Evolutionary conservation across 92 coral and sea anemone genomes (phyloP), one percentile per base, ranked within the genome.

Genomic region (Galaxea fascicularis): DNA sequence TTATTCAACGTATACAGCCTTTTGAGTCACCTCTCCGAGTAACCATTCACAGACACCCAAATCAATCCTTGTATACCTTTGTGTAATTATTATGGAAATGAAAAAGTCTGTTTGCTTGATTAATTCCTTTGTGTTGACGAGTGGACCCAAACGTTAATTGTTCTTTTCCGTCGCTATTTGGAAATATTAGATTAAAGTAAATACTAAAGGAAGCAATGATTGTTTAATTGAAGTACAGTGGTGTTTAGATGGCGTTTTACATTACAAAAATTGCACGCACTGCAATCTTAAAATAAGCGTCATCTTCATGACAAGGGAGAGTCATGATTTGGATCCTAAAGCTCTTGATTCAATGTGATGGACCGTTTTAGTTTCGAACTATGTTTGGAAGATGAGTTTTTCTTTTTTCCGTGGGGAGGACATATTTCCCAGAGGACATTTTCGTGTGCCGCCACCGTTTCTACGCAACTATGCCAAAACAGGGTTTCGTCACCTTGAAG

Each of bases 201-300:
- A 91, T 30, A 79, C 69, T 45, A 16, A 73, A 44, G 78, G 74
- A 60, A 25, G 77, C 86, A 53, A 47, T 84, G 90, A 88, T 91
- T 91, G 85, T 60, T 73, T 88, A 91, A 88, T 67, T 69, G 87
- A 91, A 91, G 92, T 83, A 91, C 89, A 88, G 63, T 39, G 22
- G 53, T 71, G 92, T 80, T 68, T 73, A 35, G 51, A 6, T n/a
- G 10, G 26, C 44, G 41, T 16, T 65, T 56, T 74, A 58, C 68
- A 35, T 70, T 56, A 49, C 63, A 46, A 66, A 79, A 79, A 79
- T 45, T 66, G 84, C 66, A 79, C 84, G 65, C 52, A 35, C 7
- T 76, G 53, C 13, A 12, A 52, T 51, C 60, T 52, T 17, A 8
- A 25, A 24, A 28, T 28, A 5, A 44, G 46, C 58, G 21, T 10